Conservation (phyloP, 2,113 vertebrate species). For the Panurus biarmicus region DNA sequence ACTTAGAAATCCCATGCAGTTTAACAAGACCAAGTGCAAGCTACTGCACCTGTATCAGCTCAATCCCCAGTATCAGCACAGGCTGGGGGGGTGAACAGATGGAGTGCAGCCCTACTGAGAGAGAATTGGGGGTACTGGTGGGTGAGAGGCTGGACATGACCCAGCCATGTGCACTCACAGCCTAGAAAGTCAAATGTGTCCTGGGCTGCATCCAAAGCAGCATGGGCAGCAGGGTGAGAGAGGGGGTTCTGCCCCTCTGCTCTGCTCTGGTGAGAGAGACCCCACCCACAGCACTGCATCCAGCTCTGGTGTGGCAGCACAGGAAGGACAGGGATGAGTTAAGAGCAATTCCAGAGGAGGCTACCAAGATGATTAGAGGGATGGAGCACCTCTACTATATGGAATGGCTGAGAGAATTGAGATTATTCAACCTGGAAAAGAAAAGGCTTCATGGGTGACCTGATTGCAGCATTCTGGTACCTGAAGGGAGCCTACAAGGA, state of each 20-base stretch:
- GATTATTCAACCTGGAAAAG: background rate
- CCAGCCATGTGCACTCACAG: fast-evolving
- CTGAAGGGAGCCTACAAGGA: background rate
- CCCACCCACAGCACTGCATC: fast-evolving
- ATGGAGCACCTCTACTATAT: background rate
- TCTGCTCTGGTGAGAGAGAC: background rate
- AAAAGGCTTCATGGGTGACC: background rate
- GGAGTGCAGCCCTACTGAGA: background rate
- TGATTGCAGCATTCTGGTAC: background rate
- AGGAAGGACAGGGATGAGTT: no score
- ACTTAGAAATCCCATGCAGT: background rate
- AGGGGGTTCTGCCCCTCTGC: background rate
- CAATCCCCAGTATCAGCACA: background rate
- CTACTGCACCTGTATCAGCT: background rate
- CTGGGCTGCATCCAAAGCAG: background rate
- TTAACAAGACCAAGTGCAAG: background rate
- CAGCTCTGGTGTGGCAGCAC: background rate
- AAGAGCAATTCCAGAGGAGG: background rate
- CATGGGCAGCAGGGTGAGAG: fast-evolving
- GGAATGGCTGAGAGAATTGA: background rate
- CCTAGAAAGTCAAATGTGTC: fast-evolving
- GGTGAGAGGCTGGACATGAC: background rate
- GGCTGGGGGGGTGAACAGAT: background rate
- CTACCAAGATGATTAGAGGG: background rate
- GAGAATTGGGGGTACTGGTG: fast-evolving